phyloP scores from a whole-genome alignment of 2,888 invertebrate genomes.

The Helicoverpa assulta region DNA sequence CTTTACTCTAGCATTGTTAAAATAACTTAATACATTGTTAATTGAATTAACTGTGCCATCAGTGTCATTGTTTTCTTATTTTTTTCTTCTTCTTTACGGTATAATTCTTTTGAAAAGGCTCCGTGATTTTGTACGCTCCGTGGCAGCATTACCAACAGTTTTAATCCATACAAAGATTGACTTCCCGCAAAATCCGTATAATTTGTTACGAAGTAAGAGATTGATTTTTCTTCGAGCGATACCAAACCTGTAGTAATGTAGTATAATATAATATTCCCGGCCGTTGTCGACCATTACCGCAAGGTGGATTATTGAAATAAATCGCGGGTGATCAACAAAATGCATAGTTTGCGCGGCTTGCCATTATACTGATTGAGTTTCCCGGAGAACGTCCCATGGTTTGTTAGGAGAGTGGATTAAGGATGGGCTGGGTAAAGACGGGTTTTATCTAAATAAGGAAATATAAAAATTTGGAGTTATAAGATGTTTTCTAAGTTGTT shows the following conservation, averaged over 20 bases:
- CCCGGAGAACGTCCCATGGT: conserved; percentile 54
- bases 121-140: not conserved
- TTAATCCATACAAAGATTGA: conserved; percentile 2
- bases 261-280: conserved; percentile 70
- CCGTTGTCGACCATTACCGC: conserved; percentile 67
- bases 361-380: conserved; percentile 81
- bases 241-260: conserved; percentile 48
- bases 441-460: conserved; percentile 9
- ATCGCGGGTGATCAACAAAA: conserved; percentile 81
- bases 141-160: not conserved
- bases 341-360: conserved; percentile 73
- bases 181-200: not conserved
- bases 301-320: conserved; percentile 81
- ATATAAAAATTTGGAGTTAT: not conserved
- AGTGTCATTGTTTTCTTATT: too few relatives aligned
- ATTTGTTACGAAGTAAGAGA: conserved; percentile 24
- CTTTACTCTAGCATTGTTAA: too few relatives aligned
- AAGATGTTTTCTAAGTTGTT: not conserved
- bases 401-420: conserved; percentile 48
- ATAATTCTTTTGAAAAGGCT: too few relatives aligned
- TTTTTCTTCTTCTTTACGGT: too few relatives aligned
- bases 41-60: too few relatives aligned
- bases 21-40: too few relatives aligned
- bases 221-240: conserved; percentile 43
- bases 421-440: conserved; percentile 17